Evolutionary conservation across 2,888 invertebrate species (phyloP), one percentile per base, ranked within the genome.

Genomic region (Marasmarcha lunaedactyla): DNA sequence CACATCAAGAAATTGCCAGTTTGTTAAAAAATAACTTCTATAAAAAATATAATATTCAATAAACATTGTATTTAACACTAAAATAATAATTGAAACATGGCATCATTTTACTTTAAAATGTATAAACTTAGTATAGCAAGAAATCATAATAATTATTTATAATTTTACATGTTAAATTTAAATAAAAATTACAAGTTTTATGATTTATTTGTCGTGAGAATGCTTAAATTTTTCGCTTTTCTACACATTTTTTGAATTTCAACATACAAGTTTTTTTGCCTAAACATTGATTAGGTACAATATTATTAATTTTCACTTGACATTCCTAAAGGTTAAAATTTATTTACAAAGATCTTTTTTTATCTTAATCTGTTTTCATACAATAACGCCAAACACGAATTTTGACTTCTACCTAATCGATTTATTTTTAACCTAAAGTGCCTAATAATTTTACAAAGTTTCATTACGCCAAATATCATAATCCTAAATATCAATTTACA

Each of bases 71-170:
- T 59, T 61, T 67, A 69, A 63, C 55, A 52, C 63, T 71, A 76
- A 69, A 69, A 65, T 72, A 72, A 71, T 68, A 69, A 58, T 56
- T 59, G 66, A 74, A 79, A 79, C 81, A 83, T 83, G 83, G 83
- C 83, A 79, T 81, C 81, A 51, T 61, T 71, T 69, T 62, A 59
- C 62, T 55, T 54, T 63, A 64, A 60, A 20, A 20, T 7, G 51
- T 48, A 53, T 33, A 10, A 40, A 43, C 33, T 40, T 40, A 37
- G n/a, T n/a, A n/a, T n/a, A 57, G 50, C 57, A 58, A 49, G 59
- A 58, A 60, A 63, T 20, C 20, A 20, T 20, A 20, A 20, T 20
- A 20, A 52, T 61, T 59, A 67, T 54, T 54, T 45, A 38, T 44
- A 41, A 34, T 12, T 33, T 42, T 45, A 45, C 44, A 46, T 43